A percentile compares a stretch with the other conserved stretches of the same genome.
Evolutionary conservation across 1,140 invertebrate genomes (phyloP).

Genomic region (Steinernema feltiae): DNA sequence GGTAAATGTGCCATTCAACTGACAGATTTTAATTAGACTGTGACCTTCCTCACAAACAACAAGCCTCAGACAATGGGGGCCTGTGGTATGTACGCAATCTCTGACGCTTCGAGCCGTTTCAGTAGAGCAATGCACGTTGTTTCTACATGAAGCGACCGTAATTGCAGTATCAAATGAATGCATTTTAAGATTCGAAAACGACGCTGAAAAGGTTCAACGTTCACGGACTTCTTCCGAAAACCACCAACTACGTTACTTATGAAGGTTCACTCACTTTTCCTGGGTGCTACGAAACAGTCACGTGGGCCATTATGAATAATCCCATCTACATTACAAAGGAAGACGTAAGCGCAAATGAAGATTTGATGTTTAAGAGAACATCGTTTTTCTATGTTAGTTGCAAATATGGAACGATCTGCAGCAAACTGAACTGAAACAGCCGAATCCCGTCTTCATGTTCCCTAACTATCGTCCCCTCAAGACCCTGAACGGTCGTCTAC

Average conservation of each 20-base stretch:
- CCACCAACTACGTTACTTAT: conserved; percentile 88
- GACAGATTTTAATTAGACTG: too few species aligned
- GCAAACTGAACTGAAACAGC: conserved; percentile 74
- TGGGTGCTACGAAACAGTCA: conserved; percentile 64
- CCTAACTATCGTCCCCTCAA: conserved; percentile 87
- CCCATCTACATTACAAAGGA: conserved; percentile 71
- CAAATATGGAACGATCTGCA: conserved; percentile 76
- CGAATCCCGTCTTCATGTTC: conserved; percentile 76
- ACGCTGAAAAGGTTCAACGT: conserved; percentile 43
- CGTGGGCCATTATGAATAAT: conserved; percentile 90
- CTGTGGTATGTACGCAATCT: too few species aligned
- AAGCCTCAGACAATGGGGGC: too few species aligned
- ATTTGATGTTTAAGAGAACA: not conserved
- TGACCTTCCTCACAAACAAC: too few species aligned
- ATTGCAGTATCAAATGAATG: too few species aligned
- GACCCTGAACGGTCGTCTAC: conserved; percentile 78
- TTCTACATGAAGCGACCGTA: too few species aligned
- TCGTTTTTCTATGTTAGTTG: conserved; percentile 64
- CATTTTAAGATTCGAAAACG: conserved; percentile 42
- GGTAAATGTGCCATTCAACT: too few species aligned
- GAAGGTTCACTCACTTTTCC: conserved; percentile 91
- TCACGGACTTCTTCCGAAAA: conserved; percentile 75
- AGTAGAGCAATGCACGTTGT: too few species aligned
- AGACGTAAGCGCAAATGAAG: conserved; percentile 55
- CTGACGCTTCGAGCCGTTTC: too few species aligned